phyloP scores from a whole-genome alignment of 1,140 invertebrate species.

The Homarus americanus region DNA sequence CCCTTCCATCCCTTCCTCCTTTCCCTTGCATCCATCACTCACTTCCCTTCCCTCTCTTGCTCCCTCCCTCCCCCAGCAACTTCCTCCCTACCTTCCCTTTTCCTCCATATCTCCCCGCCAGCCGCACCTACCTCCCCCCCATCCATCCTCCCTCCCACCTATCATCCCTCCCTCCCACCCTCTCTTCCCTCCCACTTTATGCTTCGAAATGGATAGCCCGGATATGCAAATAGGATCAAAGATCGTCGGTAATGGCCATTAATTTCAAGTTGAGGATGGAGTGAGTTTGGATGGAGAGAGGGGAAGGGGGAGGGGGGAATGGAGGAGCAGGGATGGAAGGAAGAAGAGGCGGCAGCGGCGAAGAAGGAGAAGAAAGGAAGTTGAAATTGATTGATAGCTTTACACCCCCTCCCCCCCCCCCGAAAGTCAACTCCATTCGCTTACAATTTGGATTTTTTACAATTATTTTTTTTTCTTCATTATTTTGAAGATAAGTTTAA shows the following conservation, averaged over 20 bases:
- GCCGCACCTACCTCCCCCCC: background rate
- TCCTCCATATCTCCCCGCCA: background rate
- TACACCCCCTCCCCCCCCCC: background rate
- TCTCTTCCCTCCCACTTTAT: slow-evolving; percentile 7
- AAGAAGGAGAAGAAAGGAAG: background rate
- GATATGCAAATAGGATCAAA: slow-evolving; percentile 69
- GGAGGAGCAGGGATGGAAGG: background rate
- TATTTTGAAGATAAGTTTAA: no score
- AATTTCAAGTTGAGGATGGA: slow-evolving; percentile 63
- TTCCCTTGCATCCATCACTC: background rate
- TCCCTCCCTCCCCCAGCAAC: background rate
- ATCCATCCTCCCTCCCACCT: background rate
- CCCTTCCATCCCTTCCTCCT: background rate
- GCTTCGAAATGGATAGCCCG: slow-evolving; percentile 54
- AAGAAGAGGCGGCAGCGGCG: background rate
- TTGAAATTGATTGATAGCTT: background rate
- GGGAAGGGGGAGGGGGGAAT: background rate
- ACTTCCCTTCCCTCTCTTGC: background rate
- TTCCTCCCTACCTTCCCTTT: background rate
- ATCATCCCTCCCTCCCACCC: background rate
- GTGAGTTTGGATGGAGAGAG: background rate
- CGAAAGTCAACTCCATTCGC: background rate
- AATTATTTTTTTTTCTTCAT: background rate
- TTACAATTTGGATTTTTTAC: background rate
- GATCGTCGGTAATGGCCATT: slow-evolving; percentile 66